A percentile compares a stretch with the other conserved stretches of the same genome.
Evolutionary conservation across 2,113 vertebrate species (phyloP).

Genomic region (Platysteira castanea): DNA sequence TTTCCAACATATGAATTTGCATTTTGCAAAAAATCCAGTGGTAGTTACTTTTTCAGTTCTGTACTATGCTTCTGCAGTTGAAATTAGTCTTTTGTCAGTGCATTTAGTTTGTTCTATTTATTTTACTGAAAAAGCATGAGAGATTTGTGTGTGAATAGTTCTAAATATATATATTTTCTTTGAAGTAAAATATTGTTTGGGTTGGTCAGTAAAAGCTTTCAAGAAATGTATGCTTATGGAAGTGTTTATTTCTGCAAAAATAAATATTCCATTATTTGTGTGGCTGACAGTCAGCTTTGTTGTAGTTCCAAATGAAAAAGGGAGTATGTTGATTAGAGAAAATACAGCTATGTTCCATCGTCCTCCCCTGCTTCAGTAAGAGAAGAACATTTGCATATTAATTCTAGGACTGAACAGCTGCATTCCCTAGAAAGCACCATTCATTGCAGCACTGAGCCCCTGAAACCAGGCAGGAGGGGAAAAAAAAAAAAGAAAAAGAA

Average conservation of each 20-base stretch:
- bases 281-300: constrained; percentile 59
- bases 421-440: constrained; percentile 49
- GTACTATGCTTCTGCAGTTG: background rate
- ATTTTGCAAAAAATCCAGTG: background rate
- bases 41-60: background rate
- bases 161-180: constrained; percentile 27
- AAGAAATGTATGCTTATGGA: constrained; percentile 9
- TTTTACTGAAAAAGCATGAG: constrained; percentile 17
- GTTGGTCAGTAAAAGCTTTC: constrained; percentile 57
- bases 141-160: constrained; percentile 23
- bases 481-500: background rate
- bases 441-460: constrained; percentile 2
- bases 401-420: constrained; percentile 52
- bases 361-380: constrained; percentile 17
- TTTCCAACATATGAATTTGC: background rate
- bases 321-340: constrained; percentile 44
- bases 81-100: background rate
- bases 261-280: constrained; percentile 52
- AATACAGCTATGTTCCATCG: constrained; percentile 54
- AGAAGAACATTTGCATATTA: constrained; percentile 58
- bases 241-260: constrained; percentile 50
- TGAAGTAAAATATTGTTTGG: constrained; percentile 57
- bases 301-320: constrained; percentile 48
- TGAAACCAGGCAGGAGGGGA: background rate
- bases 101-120: background rate